Percentiles rank a stretch among this genome's conserved stretches.
These are phyloP conservation scores for Drosophila testacea DNA, from an alignment of 2,888 invertebrate genomes.

Conservation along the genomic window DNA sequence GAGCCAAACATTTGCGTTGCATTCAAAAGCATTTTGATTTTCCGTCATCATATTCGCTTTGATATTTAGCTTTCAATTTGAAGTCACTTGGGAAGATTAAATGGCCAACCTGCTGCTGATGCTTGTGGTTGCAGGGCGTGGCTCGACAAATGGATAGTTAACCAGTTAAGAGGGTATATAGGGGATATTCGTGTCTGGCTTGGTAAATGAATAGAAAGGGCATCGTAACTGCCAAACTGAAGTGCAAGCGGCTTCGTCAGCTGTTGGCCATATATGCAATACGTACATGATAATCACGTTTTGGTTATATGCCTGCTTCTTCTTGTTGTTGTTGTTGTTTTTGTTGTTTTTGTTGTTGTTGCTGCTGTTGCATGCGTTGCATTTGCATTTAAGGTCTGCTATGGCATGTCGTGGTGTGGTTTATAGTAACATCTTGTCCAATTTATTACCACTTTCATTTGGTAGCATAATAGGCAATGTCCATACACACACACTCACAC, in stretches of 20 bases:
- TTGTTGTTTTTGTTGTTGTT: slow-evolving; percentile 45
- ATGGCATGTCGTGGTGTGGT: slow-evolving; percentile 72
- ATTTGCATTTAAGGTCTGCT: slow-evolving; percentile 46
- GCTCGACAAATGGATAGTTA: slow-evolving; percentile 21
- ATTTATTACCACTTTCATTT: slow-evolving; percentile 83
- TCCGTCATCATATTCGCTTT: slow-evolving; percentile 75
- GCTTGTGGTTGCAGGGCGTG: slow-evolving; percentile 56
- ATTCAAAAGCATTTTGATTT: slow-evolving; percentile 30
- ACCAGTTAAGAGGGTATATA: background rate
- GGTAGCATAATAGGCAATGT: slow-evolving; percentile 79
- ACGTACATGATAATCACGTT: slow-evolving; percentile 74
- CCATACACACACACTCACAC: slow-evolving; percentile 34
- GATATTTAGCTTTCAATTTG: slow-evolving; percentile 75
- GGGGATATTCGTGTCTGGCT: slow-evolving; percentile 6
- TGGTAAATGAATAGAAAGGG: slow-evolving; percentile 23
- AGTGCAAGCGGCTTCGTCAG: slow-evolving; percentile 66
- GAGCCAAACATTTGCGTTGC: slow-evolving; percentile 6
- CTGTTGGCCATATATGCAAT: slow-evolving; percentile 64
- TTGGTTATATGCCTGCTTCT: slow-evolving; percentile 50
- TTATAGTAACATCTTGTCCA: slow-evolving; percentile 82
- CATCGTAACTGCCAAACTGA: slow-evolving; percentile 31
- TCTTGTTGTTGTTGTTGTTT: slow-evolving; percentile 45
- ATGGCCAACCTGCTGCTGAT: slow-evolving; percentile 56
- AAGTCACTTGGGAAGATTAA: slow-evolving; percentile 77
- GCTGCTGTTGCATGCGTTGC: slow-evolving; percentile 63